Base-by-base conservation (phyloP, 2,888 invertebrate genomes). In the Polietes domitor region DNA sequence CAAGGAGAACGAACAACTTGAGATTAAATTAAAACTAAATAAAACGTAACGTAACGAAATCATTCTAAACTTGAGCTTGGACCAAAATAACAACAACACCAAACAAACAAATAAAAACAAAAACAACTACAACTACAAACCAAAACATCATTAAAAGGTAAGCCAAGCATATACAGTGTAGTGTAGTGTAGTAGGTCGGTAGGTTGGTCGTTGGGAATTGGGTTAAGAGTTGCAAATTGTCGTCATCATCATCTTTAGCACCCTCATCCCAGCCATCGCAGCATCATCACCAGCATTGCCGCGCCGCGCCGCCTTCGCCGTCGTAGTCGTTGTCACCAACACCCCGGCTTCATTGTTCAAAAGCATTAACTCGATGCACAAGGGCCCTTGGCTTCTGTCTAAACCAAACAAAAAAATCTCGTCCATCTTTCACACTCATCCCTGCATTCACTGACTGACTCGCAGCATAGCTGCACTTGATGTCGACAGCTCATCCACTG, bases 201-300 rank as follows among this genome's bases (percentile, higher is more conserved):
- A 10, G 17, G 37, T 21, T 12, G 32, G 65, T 68, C 21, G 24
- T 37, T 41, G 53, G 37, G 6, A 84, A 76, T 76, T 81, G 72
- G 81, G 78, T 76, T 79, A 84, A 79, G 81, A 70, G 73, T 24
- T 24, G 50, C 55, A 78, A 79, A 77, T 78, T 78, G 43, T 79
- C 53, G 70, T 78, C 55, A 81, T 78, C 32, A 72, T 21, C 61
- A 53, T 71, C 19, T 24, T 63, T 24, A 79, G 17, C 41, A 43
- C 15, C 26, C 21, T 7, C 9, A 50, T 2, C 5, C 9, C 50
- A 50, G 50, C 26, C 61, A 28, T n/a, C 12, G 28, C n/a, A n/a
- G n/a, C 28, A 3, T 5, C 63, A 63, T 72, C 32, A 28, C 24
- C 50, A 74, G 24, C 41, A 26, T 50, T 50, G 12, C 26, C 24